Conservation (phyloP, 64 coral and sea anemone genomes). For the Montipora capricornis region DNA sequence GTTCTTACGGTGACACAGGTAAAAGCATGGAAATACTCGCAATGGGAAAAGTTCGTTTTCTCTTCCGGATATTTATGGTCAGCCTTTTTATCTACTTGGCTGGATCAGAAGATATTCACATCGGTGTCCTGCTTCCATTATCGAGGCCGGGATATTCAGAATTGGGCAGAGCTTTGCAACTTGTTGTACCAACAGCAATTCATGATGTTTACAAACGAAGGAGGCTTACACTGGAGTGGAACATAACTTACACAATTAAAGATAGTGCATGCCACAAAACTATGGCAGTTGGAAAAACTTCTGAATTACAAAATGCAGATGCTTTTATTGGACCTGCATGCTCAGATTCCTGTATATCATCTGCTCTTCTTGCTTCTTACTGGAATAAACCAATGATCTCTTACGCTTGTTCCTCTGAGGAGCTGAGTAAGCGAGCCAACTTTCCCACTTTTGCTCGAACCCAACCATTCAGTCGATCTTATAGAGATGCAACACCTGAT, state of each 20-base stretch:
- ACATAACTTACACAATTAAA: slow-evolving; percentile 64
- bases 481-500: slow-evolving; percentile 33
- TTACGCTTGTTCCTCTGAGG: slow-evolving; percentile 77
- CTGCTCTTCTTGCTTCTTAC: slow-evolving; percentile 67
- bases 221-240: slow-evolving; percentile 56
- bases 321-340: slow-evolving; percentile 89
- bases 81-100: slow-evolving; percentile 3
- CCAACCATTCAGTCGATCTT: slow-evolving; percentile 83
- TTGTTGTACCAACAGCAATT: slow-evolving; percentile 60
- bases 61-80: not conserved
- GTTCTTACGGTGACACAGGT: not conserved
- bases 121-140: slow-evolving; percentile 67
- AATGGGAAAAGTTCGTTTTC: not conserved
- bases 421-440: slow-evolving; percentile 51
- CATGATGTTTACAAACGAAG: slow-evolving; percentile 43
- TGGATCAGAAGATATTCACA: not conserved
- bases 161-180: slow-evolving; percentile 66
- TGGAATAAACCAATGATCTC: slow-evolving; percentile 94
- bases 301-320: slow-evolving; percentile 56
- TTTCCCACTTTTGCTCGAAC: slow-evolving; percentile 84
- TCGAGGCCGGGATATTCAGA: slow-evolving; percentile 38
- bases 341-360: slow-evolving; percentile 63
- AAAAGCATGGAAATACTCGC: not conserved
- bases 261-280: slow-evolving; percentile 77
- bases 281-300: slow-evolving; percentile 58